Evolutionary conservation across 2,797 vertebrate genomes (phyloP), one percentile per base, ranked within the genome.

Genomic region (Pterois miles): DNA sequence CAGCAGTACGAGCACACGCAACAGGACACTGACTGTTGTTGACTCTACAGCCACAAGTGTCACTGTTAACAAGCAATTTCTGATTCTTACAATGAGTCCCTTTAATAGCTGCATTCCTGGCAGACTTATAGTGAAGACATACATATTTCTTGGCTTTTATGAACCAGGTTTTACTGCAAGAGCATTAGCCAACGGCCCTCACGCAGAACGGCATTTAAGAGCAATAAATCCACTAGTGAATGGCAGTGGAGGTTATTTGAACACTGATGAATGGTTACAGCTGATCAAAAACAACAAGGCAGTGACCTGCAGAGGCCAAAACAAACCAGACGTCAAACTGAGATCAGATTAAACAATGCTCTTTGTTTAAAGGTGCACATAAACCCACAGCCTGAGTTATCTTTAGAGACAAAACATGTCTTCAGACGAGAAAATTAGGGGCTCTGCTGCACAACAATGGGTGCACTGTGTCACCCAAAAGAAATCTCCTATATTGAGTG

Each of bases 211-310:
- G 31, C 34, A 64, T 89, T 85, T 78, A 79, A 82, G 76, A 83
- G 85, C 79, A 86, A 88, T 90, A 90, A 91, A 91, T 73, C 60
- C 64, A 70, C 16, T 18, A 13, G 65, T 25, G 84, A 77, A 50
- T 66, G 57, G 65, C 71, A 56, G 70, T 20, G 36, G 81, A 67
- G 84, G 75, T 63, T 63, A 71, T 83, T 69, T 74, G 40, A 79
- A 70, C 59, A 2, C 9, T 85, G 83, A 91, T 89, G 80, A 85
- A 86, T 29, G 83, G 78, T 62, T 73, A 1, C 6, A 33, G 81
- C 64, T 76, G 31, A 88, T 90, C 20, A 40, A 14, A 82, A 79
- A 77, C 67, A 87, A 91, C 86, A 80, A 74, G 62, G 75, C 65
- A 27, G 1, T 4, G 75, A 78, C 40, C 65, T 8, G 58, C 29